Conservation (phyloP, 2,113 vertebrate species). For the Xyrauchen texanus region DNA sequence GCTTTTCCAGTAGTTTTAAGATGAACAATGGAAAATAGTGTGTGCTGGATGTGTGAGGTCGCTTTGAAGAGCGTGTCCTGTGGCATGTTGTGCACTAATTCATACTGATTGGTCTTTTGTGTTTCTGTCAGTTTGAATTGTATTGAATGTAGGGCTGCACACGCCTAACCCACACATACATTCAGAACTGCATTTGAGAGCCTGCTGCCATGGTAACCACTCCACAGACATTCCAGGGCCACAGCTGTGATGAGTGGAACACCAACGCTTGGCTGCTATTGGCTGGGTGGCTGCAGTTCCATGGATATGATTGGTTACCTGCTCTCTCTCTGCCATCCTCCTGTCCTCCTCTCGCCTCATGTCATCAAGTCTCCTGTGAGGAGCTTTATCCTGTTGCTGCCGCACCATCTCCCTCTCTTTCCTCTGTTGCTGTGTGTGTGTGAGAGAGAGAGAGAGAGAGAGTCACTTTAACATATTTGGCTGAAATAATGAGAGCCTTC, state of each 20-base stretch:
- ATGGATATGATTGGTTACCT: constrained; percentile 70
- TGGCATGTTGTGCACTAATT: constrained; percentile 29
- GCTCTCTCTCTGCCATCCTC: constrained; percentile 87
- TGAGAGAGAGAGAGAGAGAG: constrained; percentile 55
- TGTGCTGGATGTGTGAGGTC: constrained; percentile 1
- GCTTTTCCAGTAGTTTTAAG: background rate
- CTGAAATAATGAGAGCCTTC: constrained; percentile 41
- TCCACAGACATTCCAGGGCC: constrained; percentile 74
- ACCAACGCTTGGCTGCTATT: constrained; percentile 61
- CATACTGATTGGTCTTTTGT: constrained; percentile 44
- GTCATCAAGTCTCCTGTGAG: constrained; percentile 85
- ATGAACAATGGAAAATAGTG: background rate
- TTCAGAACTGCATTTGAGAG: constrained; percentile 68
- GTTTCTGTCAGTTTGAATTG: constrained; percentile 61
- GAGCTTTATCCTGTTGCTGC: constrained; percentile 90
- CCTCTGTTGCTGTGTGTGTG: constrained; percentile 85
- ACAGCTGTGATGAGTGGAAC: constrained; percentile 55
- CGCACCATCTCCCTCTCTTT: constrained; percentile 88
- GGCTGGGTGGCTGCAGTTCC: constrained; percentile 39
- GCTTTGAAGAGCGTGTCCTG: constrained; percentile 34
- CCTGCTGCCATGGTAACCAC: constrained; percentile 80
- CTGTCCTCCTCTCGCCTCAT: constrained; percentile 88
- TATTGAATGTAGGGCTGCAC: constrained; percentile 60
- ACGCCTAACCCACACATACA: constrained; percentile 71
- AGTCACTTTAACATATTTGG: constrained; percentile 51